These are phyloP conservation scores for Mesorhabditis sp. DNA, from an alignment of 2,888 invertebrate species.

Conservation along the genomic window DNA sequence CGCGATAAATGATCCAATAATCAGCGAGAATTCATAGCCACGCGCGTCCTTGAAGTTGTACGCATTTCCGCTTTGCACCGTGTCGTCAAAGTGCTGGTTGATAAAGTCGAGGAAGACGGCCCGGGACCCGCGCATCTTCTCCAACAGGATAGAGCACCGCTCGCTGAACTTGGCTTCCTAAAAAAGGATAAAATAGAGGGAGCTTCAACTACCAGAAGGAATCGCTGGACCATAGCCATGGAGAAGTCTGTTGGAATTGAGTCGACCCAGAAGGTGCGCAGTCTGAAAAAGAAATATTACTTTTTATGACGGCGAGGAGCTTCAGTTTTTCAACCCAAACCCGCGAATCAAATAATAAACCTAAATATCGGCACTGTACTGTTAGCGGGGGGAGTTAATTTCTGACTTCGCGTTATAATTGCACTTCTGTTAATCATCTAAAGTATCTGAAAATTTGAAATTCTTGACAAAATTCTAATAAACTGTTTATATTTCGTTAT, in stretches of 20 bases:
- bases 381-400: no score
- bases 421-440: no score
- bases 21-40: not conserved
- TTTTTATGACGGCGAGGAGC: not conserved
- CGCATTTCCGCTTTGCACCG: not conserved
- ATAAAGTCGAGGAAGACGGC: not conserved
- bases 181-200: not conserved
- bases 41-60: not conserved
- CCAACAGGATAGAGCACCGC: not conserved
- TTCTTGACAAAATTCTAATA: no score
- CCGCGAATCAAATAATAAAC: no score
- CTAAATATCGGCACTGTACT: no score
- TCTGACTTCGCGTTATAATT: no score
- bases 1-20: not conserved
- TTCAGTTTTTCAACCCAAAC: constrained; percentile 1
- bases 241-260: not conserved
- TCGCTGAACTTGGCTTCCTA: not conserved
- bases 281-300: not conserved
- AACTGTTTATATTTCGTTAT: no score
- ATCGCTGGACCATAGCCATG: not conserved
- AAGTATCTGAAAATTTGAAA: no score
- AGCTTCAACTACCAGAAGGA: not conserved
- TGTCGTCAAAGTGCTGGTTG: not conserved
- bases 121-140: not conserved
- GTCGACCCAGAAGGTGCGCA: constrained; percentile 3